Evolutionary conservation across 2,797 vertebrate species (phyloP), one percentile per base, ranked within the genome.

Genomic region (Podarcis siculus): DNA sequence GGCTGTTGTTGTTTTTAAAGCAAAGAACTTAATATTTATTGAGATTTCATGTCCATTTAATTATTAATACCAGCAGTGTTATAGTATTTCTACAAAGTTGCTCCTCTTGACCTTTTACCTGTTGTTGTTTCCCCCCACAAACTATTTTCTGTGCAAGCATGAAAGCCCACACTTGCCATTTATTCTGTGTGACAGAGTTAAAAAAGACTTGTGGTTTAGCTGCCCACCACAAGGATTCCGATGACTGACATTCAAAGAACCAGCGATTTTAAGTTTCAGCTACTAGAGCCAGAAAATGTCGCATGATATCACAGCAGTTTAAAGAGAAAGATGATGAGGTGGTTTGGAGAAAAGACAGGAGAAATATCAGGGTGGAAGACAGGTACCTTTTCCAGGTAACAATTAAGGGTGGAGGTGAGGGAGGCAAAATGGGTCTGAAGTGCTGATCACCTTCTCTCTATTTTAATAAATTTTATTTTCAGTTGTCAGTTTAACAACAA

Each of bases 1-100:
- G 91, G 92, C 77, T 89, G 78, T 17, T 32, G 72, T 73, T 30
- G 35, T 72, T 75, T 42, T 61, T 8, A 35, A 27, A 92, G 86
- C 82, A 94, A 93, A 90, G 91, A 92, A 86, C 94, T 93, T 95
- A 93, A 88, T 95, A 88, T 93, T 95, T 93, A 89, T 91, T 93
- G 94, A 93, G 82, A 88, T 92, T 94, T 93, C 94, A 91, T 93
- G 94, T 97, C 95, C 93, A 92, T 94, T 98, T 96, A 98, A 98
- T 98, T 97, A 98, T 98, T 98, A 96, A 98, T 98, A 96, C 42
- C 92, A 95, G 91, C 96, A 96, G 96, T 97, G 96, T 97, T 96
- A 95, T 93, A 93, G 94, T 96, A 96, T 96, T 95, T 95, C 91
- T 95, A 77, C 93, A 95, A 96, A 96, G 96, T 95, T 96, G 93